Evolutionary conservation across 2,888 invertebrate species (phyloP).

Genomic region (Dryobota labecula): DNA sequence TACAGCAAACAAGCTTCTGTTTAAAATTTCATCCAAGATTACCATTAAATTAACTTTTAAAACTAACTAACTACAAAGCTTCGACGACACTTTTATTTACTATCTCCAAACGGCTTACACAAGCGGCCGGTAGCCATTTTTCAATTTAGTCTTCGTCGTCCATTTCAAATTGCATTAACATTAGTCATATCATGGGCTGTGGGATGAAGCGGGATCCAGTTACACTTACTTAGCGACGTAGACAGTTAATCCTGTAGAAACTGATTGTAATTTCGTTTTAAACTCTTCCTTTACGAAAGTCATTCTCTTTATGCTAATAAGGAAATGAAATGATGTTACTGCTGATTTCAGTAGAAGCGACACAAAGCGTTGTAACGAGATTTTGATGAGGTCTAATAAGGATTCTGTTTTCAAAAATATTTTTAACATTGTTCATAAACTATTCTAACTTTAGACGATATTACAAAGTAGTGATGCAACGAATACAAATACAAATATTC

Average conservation of each 20-base stretch:
- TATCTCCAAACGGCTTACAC: slow-evolving; percentile 53
- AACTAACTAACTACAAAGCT: slow-evolving; percentile 25
- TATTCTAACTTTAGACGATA: slow-evolving; percentile 3
- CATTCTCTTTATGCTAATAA: slow-evolving; percentile 47
- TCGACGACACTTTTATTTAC: slow-evolving; percentile 47
- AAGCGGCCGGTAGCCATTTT: slow-evolving; percentile 67
- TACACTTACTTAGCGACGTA: slow-evolving; percentile 51
- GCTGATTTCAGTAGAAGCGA: background rate
- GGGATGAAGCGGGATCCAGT: slow-evolving; percentile 55
- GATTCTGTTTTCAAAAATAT: background rate
- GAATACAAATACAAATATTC: too few relatives aligned
- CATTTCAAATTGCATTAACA: slow-evolving; percentile 69
- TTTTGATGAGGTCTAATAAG: background rate
- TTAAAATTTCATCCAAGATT: slow-evolving; percentile 14
- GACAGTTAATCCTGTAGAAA: slow-evolving; percentile 46
- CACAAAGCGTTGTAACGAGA: background rate
- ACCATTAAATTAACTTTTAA: slow-evolving; percentile 40
- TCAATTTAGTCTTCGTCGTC: slow-evolving; percentile 70
- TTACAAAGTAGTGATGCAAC: too few relatives aligned
- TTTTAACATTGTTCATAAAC: background rate
- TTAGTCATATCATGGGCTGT: slow-evolving; percentile 59
- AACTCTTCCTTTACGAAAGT: slow-evolving; percentile 52
- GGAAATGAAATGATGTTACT: slow-evolving; percentile 44
- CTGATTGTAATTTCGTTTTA: slow-evolving; percentile 34
- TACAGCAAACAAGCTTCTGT: slow-evolving; percentile 12